Evolutionary conservation across 92 coral and sea anemone genomes (phyloP).

Genomic region (Epizoanthus stellaris): DNA sequence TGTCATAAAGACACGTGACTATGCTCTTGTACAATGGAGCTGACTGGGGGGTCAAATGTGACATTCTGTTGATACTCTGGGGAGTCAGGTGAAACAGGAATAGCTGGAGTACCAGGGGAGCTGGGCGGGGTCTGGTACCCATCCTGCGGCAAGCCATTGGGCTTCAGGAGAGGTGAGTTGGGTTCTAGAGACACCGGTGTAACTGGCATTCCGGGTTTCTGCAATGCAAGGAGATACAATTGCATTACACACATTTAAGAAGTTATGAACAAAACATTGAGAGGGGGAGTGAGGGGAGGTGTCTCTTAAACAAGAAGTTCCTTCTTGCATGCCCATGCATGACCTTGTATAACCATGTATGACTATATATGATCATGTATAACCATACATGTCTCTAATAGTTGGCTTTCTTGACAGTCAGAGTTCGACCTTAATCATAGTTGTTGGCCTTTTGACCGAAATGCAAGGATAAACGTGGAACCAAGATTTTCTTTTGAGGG

Average conservation of each 20-base stretch:
- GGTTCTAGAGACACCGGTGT: not conserved
- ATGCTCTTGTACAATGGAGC: not conserved
- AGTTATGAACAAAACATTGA: no score
- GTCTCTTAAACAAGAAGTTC: no score
- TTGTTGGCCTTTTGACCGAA: no score
- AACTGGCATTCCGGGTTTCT: not conserved
- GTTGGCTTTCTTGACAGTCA: no score
- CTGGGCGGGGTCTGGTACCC: conserved; percentile 15
- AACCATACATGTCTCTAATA: no score
- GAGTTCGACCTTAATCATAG: no score
- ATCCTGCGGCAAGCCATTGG: conserved; percentile 16
- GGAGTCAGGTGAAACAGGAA: not conserved
- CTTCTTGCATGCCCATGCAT: no score
- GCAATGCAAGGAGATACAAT: not conserved
- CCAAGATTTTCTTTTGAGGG: no score
- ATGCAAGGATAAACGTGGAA: no score
- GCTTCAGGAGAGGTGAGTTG: conserved; percentile 1
- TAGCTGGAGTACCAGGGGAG: conserved; percentile 8
- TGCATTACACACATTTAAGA: no score
- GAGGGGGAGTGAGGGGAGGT: no score
- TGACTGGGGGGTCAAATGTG: conserved; percentile 21
- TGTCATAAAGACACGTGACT: conserved; percentile 1
- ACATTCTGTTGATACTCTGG: not conserved
- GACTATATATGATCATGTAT: no score
- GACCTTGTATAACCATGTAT: not conserved